phyloP scores from a whole-genome alignment of 2,888 invertebrate species.

The Congeria kusceri region DNA sequence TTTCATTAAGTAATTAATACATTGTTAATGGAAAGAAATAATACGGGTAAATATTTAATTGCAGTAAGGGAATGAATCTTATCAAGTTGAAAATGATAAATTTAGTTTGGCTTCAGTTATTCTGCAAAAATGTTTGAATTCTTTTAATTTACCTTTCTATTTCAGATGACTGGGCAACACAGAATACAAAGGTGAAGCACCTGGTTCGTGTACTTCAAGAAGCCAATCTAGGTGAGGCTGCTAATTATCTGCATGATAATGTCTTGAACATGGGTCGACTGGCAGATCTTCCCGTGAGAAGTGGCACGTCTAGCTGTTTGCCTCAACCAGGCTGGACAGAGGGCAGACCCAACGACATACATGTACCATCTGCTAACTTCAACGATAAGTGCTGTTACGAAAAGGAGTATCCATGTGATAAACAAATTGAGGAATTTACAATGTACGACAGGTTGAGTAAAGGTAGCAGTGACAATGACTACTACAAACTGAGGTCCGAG shows the following conservation, averaged over 20 bases:
- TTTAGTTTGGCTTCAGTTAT: too few relatives aligned
- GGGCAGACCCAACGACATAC: conserved; percentile 11
- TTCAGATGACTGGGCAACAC: conserved; percentile 77
- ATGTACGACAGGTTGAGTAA: conserved; percentile 1
- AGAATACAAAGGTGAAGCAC: conserved; percentile 72
- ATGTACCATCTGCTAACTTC: neutral
- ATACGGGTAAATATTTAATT: too few relatives aligned
- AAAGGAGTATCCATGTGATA: conserved; percentile 7
- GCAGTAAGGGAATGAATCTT: too few relatives aligned
- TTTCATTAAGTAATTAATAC: too few relatives aligned
- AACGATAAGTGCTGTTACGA: neutral
- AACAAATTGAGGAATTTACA: conserved; percentile 16
- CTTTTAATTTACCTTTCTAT: too few relatives aligned
- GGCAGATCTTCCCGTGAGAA: too few relatives aligned
- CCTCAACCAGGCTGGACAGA: conserved; percentile 27
- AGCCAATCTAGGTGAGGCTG: conserved; percentile 68
- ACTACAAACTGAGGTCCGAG: conserved; percentile 31
- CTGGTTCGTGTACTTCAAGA: conserved; percentile 62
- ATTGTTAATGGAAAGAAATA: too few relatives aligned
- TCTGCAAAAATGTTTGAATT: too few relatives aligned
- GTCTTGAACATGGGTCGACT: conserved; percentile 59
- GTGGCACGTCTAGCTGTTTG: neutral
- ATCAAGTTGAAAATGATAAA: too few relatives aligned
- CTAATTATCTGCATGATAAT: conserved; percentile 70
- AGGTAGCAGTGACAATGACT: conserved; percentile 10